Evolutionary conservation across 2,113 vertebrate species (phyloP), one percentile per base, ranked within the genome.

Genomic region (Syngnathus typhle): DNA sequence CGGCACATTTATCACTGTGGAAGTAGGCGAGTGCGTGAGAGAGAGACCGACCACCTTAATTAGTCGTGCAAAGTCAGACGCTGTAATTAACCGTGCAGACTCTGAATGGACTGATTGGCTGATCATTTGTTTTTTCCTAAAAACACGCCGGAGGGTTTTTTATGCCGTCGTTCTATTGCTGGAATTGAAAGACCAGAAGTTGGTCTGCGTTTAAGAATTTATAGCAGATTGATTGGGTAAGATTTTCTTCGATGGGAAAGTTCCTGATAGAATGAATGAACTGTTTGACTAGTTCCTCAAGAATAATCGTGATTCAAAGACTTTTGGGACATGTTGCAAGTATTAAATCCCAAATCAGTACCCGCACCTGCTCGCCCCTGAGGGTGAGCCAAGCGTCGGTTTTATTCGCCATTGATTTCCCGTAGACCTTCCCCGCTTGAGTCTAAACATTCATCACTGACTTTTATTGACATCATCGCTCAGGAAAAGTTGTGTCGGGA

Each of bases 351-450:
- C 23, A 18, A 15, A 7, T 13, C 27, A 36, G 55, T 37, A 15
- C 55, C 12, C 7, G 49, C 19, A 52, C 8, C 49, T 52, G 19
- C 19, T 52, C 21, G 49, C 49, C 49, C 7, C 49, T 9, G 7
- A 1, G 47, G 72, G 51, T 65, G 69, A 64, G 55, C 32, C 56
- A 32, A 70, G 71, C 75, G 74, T 84, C 79, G 61, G 68, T 85
- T 86, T 89, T 86, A 87, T 88, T 87, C 75, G 70, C 70, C 75
- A 90, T 90, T 79, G 88, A 90, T 90, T 89, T 85, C 72, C 74
- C 68, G 70, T 82, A 77, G 73, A 58, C 66, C 36, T 55, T 47
- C 72, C 11, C 21, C 69, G 52, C 56, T 54, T 64, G 75, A 65
- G 74, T 46, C 72, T 62, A 73, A 80, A 67, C 78, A 83, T 82